Conservation (phyloP, 2,113 vertebrate species). For the Gavialis gangeticus region DNA sequence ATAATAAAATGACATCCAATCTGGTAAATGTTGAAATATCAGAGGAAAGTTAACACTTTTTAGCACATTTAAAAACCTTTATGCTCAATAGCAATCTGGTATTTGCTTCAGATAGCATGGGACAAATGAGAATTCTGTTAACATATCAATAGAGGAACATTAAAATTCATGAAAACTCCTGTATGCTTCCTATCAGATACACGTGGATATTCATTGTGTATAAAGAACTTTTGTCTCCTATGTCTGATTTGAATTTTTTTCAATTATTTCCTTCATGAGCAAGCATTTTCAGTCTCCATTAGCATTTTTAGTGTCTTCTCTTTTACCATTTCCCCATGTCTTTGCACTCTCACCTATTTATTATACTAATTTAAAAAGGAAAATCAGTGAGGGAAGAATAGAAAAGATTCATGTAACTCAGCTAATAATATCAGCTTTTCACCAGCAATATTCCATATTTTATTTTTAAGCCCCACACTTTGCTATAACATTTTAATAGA, state of each 20-base stretch:
- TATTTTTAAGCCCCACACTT: background rate
- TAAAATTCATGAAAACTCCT: background rate
- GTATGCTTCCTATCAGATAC: background rate
- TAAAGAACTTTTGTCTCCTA: background rate
- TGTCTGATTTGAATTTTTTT: too few relatives aligned
- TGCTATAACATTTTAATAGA: background rate
- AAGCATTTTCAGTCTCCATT: too few relatives aligned
- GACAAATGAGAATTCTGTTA: background rate
- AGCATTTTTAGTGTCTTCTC: too few relatives aligned
- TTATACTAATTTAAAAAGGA: background rate
- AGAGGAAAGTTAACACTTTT: background rate
- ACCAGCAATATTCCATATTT: background rate
- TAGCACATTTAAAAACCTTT: background rate
- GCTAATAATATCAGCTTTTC: background rate
- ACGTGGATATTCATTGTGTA: background rate
- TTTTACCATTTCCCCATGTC: background rate
- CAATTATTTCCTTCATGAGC: too few relatives aligned
- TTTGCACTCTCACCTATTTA: background rate
- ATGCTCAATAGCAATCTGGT: background rate
- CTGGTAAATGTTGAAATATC: background rate
- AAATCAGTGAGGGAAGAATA: background rate
- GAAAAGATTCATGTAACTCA: background rate
- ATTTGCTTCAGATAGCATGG: background rate
- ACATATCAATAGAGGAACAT: background rate
- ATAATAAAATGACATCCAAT: background rate